Percentiles rank a stretch among this genome's conserved stretches.
phyloP scores from a whole-genome alignment of 1,140 invertebrate genomes.

The Saxidomus purpurata region DNA sequence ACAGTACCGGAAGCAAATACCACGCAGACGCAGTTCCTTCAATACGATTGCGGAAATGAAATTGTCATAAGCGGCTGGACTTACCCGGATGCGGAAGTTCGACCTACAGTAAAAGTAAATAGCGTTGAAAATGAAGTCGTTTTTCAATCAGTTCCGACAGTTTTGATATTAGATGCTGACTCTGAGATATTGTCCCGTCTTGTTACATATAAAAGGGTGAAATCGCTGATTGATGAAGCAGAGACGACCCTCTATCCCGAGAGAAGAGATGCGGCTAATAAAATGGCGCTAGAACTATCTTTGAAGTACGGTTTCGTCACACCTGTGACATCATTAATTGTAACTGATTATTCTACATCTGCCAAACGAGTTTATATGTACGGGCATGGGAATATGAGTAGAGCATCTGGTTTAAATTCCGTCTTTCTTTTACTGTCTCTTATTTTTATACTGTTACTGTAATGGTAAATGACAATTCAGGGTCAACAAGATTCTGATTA shows the following conservation, averaged over 20 bases:
- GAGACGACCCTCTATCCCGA: background rate
- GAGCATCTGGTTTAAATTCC: background rate
- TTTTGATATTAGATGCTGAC: background rate
- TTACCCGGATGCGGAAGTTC: background rate
- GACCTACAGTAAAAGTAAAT: background rate
- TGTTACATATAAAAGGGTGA: constrained; percentile 7
- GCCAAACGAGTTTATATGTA: background rate
- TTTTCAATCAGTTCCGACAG: background rate
- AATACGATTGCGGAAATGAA: constrained; percentile 48
- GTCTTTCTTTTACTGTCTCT: background rate
- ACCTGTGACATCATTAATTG: constrained; percentile 32
- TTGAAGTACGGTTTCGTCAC: constrained; percentile 39
- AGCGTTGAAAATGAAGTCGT: background rate
- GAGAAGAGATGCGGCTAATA: background rate
- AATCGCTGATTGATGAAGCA: background rate
- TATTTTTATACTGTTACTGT: background rate
- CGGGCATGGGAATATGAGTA: background rate
- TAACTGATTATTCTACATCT: constrained; percentile 25
- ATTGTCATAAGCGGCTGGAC: constrained; percentile 16
- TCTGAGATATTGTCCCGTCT: background rate
- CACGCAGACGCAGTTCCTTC: constrained; percentile 13
- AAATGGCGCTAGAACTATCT: constrained; percentile 6
- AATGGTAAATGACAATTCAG: no score
- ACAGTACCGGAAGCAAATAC: background rate
- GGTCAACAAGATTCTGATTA: no score